A percentile compares a stretch with the other conserved stretches of the same genome.
Conservation (phyloP, 2,113 vertebrate species). For the Piaya cayana region DNA sequence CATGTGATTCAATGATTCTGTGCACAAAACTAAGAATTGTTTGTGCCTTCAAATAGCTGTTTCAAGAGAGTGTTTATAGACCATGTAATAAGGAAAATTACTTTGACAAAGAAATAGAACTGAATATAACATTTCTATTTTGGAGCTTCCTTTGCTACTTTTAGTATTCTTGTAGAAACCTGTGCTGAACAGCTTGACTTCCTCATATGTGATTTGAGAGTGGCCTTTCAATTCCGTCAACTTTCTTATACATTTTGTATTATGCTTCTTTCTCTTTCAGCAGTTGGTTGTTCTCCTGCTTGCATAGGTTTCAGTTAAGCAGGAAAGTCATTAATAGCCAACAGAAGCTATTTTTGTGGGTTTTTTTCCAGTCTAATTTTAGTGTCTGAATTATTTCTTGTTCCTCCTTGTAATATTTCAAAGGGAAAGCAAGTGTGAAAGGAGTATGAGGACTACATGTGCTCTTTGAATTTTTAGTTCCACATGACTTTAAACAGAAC, state of each 20-base stretch:
- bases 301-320: neutral
- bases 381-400: neutral
- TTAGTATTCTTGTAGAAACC: neutral
- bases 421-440: neutral
- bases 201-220: neutral
- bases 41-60: neutral
- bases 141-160: neutral
- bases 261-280: neutral
- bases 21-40: neutral
- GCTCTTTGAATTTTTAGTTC: neutral
- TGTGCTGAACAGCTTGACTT: neutral
- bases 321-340: neutral
- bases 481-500: neutral
- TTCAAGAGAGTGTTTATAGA: neutral
- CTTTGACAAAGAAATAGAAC: neutral
- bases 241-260: neutral
- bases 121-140: neutral
- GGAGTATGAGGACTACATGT: rapidly evolving
- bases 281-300: neutral
- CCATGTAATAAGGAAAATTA: neutral
- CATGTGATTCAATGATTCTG: rapidly evolving
- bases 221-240: neutral
- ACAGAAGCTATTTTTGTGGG: rapidly evolving
- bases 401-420: neutral
- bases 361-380: neutral